Conservation (phyloP, 2,888 invertebrate genomes). For the Eledona agricola region DNA sequence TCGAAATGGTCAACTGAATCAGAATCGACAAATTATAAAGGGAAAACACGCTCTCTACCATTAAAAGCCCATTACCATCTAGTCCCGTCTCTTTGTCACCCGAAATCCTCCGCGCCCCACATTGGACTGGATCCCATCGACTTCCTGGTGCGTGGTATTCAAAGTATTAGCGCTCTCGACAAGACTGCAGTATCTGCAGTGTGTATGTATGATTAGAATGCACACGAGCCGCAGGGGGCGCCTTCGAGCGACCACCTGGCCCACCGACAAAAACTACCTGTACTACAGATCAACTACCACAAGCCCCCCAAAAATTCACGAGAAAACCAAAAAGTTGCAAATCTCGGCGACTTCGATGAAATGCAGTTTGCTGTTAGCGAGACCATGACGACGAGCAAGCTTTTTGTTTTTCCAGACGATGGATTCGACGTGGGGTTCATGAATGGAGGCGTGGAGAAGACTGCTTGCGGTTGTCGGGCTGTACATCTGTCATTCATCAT, state of each 20-base stretch:
- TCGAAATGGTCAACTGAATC: too few relatives aligned
- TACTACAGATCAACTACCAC: slow-evolving; percentile 16
- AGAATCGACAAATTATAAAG: too few relatives aligned
- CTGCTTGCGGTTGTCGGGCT: slow-evolving; percentile 24
- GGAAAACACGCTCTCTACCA: too few relatives aligned
- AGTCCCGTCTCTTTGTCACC: neutral
- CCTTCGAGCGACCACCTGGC: slow-evolving; percentile 44
- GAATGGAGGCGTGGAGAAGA: slow-evolving; percentile 2
- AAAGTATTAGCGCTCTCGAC: slow-evolving; percentile 35
- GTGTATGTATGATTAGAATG: slow-evolving; percentile 46
- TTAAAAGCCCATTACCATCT: neutral
- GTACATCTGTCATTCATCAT: slow-evolving; percentile 33
- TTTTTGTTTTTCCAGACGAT: slow-evolving; percentile 13
- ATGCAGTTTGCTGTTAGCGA: slow-evolving; percentile 4
- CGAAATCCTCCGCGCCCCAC: slow-evolving; percentile 3
- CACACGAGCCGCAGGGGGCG: slow-evolving; percentile 44
- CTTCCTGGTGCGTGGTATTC: slow-evolving; percentile 47
- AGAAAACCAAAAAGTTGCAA: neutral
- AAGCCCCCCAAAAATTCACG: neutral
- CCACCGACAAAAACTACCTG: slow-evolving; percentile 38
- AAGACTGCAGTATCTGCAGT: slow-evolving; percentile 38
- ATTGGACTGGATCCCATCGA: slow-evolving; percentile 23
- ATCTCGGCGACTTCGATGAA: too few relatives aligned
- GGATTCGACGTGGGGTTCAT: slow-evolving; percentile 11
- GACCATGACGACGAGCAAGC: slow-evolving; percentile 19